These are phyloP conservation scores for Aleiodes leptofemur DNA, from an alignment of 2,888 invertebrate species.

Conservation along the genomic window DNA sequence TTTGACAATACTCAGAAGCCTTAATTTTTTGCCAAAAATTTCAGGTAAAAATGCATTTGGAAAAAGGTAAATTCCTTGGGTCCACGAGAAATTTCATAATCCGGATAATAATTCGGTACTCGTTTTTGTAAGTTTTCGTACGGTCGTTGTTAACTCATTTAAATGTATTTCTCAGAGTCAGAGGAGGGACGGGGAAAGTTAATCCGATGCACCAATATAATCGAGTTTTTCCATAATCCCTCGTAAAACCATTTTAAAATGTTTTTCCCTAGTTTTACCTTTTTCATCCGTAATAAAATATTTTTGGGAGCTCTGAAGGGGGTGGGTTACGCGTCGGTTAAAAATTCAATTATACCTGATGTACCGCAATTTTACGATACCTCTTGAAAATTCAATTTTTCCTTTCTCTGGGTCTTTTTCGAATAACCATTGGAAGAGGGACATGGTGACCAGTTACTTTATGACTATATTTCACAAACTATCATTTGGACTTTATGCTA, in stretches of 20 bases:
- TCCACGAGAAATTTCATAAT: slow-evolving; percentile 27
- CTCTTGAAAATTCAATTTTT: background rate
- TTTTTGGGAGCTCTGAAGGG: slow-evolving; percentile 37
- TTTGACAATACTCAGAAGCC: background rate
- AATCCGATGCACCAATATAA: slow-evolving; percentile 64
- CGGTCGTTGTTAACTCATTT: slow-evolving; percentile 23
- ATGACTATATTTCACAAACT: slow-evolving; percentile 66
- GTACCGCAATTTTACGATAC: slow-evolving; percentile 31
- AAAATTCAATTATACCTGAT: slow-evolving; percentile 52
- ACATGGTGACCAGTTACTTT: slow-evolving; percentile 57
- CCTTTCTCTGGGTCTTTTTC: background rate
- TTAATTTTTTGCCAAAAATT: slow-evolving; percentile 3
- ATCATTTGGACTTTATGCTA: slow-evolving; percentile 16
- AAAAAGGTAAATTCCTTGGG: background rate
- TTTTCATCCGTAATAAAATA: slow-evolving; percentile 51
- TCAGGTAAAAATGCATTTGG: background rate
- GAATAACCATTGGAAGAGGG: background rate
- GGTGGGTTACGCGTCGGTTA: slow-evolving; percentile 38
- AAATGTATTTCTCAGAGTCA: background rate
- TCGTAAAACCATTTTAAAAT: slow-evolving; percentile 43
- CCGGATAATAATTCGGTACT: background rate
- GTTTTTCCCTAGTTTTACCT: slow-evolving; percentile 37
- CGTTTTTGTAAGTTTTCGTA: slow-evolving; percentile 4
- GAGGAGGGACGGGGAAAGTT: slow-evolving; percentile 54
- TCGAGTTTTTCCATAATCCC: slow-evolving; percentile 62